Conservation (phyloP, 2,113 vertebrate genomes). For the Hypocryptadius cinnamomeus region DNA sequence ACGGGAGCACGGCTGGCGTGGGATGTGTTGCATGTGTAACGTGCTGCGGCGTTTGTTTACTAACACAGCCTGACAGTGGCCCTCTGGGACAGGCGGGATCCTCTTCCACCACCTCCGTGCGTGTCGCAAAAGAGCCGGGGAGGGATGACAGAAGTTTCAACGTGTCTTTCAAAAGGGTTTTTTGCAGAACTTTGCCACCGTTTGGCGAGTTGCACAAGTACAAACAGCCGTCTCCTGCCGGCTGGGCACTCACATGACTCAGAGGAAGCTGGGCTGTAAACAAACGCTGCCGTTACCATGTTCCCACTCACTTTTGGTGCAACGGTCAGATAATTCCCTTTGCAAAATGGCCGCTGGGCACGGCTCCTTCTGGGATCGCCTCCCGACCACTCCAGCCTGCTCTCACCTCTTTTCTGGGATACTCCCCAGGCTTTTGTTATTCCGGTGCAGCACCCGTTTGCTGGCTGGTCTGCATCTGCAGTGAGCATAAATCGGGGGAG, state of each 20-base stretch:
- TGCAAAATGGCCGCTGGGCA: constrained; percentile 59
- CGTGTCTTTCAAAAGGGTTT: background rate
- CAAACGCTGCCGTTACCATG: constrained; percentile 41
- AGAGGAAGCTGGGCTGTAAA: constrained; percentile 61
- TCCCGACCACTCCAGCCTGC: background rate
- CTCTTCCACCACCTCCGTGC: background rate
- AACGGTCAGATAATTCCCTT: constrained; percentile 43
- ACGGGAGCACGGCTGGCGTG: background rate
- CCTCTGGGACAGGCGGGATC: background rate
- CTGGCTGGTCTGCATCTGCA: background rate
- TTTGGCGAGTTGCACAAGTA: constrained; percentile 41
- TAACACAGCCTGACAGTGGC: background rate
- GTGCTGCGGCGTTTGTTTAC: constrained; percentile 18
- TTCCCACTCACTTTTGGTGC: constrained; percentile 55
- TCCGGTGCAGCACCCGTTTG: accelerated
- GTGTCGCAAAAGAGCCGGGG: background rate
- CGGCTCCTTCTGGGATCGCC: background rate
- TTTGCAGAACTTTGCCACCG: constrained; percentile 46
- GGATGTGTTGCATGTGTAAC: background rate
- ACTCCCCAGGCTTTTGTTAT: background rate
- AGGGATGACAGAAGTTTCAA: background rate
- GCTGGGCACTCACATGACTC: constrained; percentile 50
- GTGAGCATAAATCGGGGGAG: background rate
- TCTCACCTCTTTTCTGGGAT: background rate
- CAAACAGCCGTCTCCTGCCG: constrained; percentile 1